These are phyloP conservation scores for Lithophane leautieri DNA, from an alignment of 2,888 invertebrate species.

Conservation along the genomic window DNA sequence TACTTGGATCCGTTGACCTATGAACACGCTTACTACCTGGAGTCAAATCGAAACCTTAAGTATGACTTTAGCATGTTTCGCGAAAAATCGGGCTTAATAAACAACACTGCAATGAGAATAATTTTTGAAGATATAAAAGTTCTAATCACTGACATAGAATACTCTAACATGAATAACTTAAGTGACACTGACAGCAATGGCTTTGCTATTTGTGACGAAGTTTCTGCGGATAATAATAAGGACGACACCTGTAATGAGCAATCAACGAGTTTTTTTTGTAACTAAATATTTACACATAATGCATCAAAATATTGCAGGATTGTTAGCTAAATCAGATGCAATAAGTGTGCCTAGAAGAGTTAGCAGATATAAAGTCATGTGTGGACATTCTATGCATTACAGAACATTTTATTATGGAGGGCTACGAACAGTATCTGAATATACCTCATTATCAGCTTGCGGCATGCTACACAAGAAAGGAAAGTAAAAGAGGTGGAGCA, in stretches of 20 bases:
- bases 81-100: background rate
- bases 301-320: constrained; percentile 18
- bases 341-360: constrained; percentile 20
- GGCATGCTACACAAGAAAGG: constrained; percentile 5
- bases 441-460: constrained; percentile 18
- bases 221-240: background rate
- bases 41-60: background rate
- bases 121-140: background rate
- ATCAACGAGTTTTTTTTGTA: constrained; percentile 1
- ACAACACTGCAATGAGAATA: background rate
- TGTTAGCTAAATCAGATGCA: constrained; percentile 10
- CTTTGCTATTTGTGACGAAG: background rate
- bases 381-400: constrained; percentile 11
- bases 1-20: no score
- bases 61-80: background rate
- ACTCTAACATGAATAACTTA: background rate
- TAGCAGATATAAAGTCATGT: background rate
- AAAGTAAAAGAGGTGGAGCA: constrained; percentile 29
- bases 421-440: background rate
- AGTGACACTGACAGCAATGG: background rate
- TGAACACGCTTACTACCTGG: no score
- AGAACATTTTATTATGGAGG: constrained; percentile 20
- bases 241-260: background rate
- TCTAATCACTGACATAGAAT: background rate
- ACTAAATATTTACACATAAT: constrained; percentile 5